phyloP scores from a whole-genome alignment of 1,140 invertebrate species.

The Orchesella cincta region DNA sequence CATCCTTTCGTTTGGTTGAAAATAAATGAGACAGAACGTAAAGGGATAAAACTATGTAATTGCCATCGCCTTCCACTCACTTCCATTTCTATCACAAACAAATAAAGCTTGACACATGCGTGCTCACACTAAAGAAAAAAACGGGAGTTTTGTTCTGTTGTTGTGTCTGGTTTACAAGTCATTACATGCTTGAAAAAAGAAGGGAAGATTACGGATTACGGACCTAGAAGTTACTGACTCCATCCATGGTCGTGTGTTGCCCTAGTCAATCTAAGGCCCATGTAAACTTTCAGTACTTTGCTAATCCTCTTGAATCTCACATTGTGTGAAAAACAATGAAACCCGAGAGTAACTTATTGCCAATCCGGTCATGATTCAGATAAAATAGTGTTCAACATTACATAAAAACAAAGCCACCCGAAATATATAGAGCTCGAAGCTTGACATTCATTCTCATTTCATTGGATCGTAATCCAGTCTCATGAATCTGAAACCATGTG shows the following conservation, averaged over 20 bases:
- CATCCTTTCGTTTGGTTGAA: conserved; percentile 13
- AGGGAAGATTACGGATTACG: too few species aligned
- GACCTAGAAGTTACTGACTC: too few species aligned
- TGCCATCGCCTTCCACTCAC: too few species aligned
- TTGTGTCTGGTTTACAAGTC: background rate
- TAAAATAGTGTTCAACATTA: background rate
- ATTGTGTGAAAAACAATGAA: conserved; percentile 4
- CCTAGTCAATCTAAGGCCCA: too few species aligned
- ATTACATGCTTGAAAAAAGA: too few species aligned
- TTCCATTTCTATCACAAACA: too few species aligned
- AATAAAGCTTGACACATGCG: too few species aligned
- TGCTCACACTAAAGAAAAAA: background rate
- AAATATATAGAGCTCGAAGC: conserved; percentile 16
- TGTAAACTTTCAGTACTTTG: background rate
- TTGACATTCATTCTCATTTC: conserved; percentile 25
- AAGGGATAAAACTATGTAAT: conserved; percentile 21
- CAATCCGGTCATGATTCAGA: conserved; percentile 23
- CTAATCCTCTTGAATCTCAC: conserved; percentile 19
- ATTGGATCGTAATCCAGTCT: conserved; percentile 25
- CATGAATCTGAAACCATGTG: conserved; percentile 2
- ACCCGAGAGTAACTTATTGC: conserved; percentile 5
- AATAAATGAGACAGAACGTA: conserved; percentile 9
- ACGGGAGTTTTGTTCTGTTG: background rate
- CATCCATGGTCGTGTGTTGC: too few species aligned
- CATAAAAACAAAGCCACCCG: background rate